Conservation (phyloP, 2,113 vertebrate genomes). For the Alouatta palliata region DNA sequence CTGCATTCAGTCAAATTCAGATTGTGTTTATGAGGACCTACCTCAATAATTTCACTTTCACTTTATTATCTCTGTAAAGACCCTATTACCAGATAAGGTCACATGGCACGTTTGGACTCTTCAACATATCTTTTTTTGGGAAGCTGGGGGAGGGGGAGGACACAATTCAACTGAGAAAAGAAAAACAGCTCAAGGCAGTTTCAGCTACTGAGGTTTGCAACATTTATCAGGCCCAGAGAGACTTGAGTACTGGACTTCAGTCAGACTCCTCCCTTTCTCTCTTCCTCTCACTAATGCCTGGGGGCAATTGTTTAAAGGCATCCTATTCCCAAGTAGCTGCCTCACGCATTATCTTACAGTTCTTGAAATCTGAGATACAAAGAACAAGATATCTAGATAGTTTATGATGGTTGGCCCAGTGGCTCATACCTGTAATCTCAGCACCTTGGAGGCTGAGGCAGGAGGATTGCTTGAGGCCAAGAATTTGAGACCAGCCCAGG, state of each 20-base stretch:
- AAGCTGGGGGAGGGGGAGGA: not conserved
- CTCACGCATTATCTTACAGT: not conserved
- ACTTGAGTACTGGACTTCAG: not conserved
- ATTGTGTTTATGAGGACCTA: not conserved
- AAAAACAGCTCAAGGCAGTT: not conserved
- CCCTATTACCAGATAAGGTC: not conserved
- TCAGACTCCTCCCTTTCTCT: not conserved
- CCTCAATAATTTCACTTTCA: not conserved
- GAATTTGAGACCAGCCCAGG: not conserved
- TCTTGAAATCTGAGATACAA: not conserved
- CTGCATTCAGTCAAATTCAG: not conserved
- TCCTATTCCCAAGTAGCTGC: not conserved
- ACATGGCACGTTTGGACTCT: not conserved
- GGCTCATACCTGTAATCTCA: not conserved
- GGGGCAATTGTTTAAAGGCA: not conserved
- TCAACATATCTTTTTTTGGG: not conserved
- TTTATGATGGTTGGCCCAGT: not conserved
- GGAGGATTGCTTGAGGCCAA: not conserved
- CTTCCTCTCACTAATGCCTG: not conserved
- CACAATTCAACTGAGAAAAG: not conserved
- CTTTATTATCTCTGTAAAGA: not conserved
- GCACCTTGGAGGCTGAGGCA: not conserved
- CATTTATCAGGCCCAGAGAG: not conserved
- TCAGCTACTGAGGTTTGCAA: not conserved
- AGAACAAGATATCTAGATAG: not conserved